Percentiles rank a stretch among this genome's conserved stretches.
These are phyloP conservation scores for Apostichopus californicus DNA, from an alignment of 35 echinoderm and acorn worm species.

Conservation along the genomic window DNA sequence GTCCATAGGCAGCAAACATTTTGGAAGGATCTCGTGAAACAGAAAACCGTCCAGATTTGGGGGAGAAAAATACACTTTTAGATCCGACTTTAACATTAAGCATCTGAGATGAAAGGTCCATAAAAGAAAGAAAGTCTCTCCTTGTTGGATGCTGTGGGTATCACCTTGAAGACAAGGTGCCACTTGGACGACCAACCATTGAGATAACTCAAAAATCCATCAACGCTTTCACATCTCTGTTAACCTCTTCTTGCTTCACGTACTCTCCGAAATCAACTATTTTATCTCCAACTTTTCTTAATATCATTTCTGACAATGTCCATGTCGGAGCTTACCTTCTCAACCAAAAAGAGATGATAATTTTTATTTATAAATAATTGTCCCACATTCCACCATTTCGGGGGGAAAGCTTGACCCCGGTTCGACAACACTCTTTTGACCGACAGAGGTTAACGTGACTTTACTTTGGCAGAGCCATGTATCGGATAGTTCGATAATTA, in stretches of 20 bases:
- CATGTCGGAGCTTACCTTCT: slow-evolving; percentile 29
- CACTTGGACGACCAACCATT: background rate
- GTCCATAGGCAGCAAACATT: background rate
- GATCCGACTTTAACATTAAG: background rate
- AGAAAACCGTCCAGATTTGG: background rate
- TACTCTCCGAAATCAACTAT: background rate
- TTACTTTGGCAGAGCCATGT: background rate
- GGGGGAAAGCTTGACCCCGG: background rate
- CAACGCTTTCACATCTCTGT: background rate
- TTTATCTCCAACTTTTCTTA: background rate
- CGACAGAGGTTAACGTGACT: background rate
- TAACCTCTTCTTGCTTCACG: background rate
- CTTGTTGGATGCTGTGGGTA: slow-evolving; percentile 2
- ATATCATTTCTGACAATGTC: background rate
- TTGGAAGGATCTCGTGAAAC: background rate
- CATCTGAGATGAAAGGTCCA: background rate
- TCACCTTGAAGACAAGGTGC: background rate
- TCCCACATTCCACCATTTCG: background rate
- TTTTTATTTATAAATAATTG: background rate
- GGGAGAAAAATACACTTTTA: background rate
- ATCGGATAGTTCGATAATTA: slow-evolving; percentile 24
- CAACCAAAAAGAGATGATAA: background rate
- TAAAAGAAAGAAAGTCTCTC: background rate
- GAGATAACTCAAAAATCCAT: background rate
- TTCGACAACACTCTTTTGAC: background rate